Evolutionary conservation across 2,888 invertebrate species (phyloP), one percentile per base, ranked within the genome.

Genomic region (Chymomyza fuscimana): DNA sequence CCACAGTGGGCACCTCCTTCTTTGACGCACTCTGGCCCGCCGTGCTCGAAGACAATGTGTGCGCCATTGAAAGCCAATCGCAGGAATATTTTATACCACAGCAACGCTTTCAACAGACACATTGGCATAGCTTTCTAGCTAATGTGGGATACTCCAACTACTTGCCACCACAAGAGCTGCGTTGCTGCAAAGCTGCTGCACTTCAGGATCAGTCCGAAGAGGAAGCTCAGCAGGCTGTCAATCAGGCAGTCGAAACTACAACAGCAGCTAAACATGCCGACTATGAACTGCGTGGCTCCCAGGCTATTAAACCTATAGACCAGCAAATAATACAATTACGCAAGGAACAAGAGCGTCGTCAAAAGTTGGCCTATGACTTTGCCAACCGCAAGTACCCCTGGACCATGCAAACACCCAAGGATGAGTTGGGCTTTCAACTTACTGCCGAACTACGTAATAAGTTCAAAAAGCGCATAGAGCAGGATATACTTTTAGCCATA

Each of bases 1-100:
- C 63, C 22, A 71, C 89, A 1, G 5, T 86, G 73, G 69, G 70
- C 19, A 76, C 67, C 15, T 68, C 79, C 6, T 88, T 89, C 66
- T 87, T 88, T 19, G 86, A 90, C 5, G 71, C 76, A 5, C 69
- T 90, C 6, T 90, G 91, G 91, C 90, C 90, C 0, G 63, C 81
- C n/a, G 82, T 90, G 64, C 68, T 91, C 19, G 75, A 89, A 1
- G 77, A 83, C 5, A 89, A 88, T 63, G 40, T 69, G 10, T 91
- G 89, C 60, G 82, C 80, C 5, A 72, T 80, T 19, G 61, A 69
- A 22, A 83, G 77, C 54, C 66, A 75, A 22, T 51, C 77, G 4
- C 51, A 36, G 0, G 67, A 76, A n/a, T 82, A 64, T 22, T 90
- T 87, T 65, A 69, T 71, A 22, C 90, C 91, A 0, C 25, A 69